Base-by-base conservation (phyloP, 2,888 invertebrate genomes). In the Rhorus exstirpatorius region DNA sequence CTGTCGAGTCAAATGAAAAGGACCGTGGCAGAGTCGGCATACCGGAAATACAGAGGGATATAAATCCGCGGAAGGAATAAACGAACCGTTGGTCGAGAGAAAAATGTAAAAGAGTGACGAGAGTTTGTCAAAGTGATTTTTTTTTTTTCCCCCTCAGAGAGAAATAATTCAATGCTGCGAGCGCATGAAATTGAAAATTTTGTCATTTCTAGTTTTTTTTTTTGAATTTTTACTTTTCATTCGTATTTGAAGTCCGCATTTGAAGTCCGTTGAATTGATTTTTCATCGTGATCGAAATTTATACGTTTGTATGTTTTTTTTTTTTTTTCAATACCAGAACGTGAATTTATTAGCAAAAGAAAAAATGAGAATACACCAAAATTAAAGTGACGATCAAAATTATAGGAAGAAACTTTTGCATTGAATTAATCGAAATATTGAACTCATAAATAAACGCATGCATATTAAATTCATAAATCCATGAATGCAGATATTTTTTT, bases 41-140 rank as follows among this genome's bases (percentile, higher is more conserved):
- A 68, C 60, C 24, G 31, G 61, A 63, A 74, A 79, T 49, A 65
- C 60, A 67, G 17, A 12, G n/a, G 41, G 44, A 60, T 53, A 35
- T 46, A 61, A 76, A 35, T 24, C 12, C 19, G 21, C 12, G 10
- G 10, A 61, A 44, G 3, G 26, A 26, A 51, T n/a, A 19, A 12
- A 26, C 26, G 49, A 49, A 49, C n/a, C 1, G 3, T 63, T 53
- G 6, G n/a, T 19, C 7, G 4, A 41, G 12, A 7, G 10, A 1
- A 14, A 12, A 41, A 44, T 10, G 7, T 21, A 17, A 74, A n/a
- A 74, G 10, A n/a, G 7, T 1, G 17, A 53, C n/a, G 1, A 44
- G 19, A 44, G 4, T 51, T 63, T 1, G 58, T 44, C 21, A 46
- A 31, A 14, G 17, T 24, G 65, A n/a, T n/a, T n/a, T n/a, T n/a